Percentiles rank a stretch among this genome's conserved stretches.
phyloP scores from a whole-genome alignment of 2,888 invertebrate genomes.

The Tyria jacobaeae region DNA sequence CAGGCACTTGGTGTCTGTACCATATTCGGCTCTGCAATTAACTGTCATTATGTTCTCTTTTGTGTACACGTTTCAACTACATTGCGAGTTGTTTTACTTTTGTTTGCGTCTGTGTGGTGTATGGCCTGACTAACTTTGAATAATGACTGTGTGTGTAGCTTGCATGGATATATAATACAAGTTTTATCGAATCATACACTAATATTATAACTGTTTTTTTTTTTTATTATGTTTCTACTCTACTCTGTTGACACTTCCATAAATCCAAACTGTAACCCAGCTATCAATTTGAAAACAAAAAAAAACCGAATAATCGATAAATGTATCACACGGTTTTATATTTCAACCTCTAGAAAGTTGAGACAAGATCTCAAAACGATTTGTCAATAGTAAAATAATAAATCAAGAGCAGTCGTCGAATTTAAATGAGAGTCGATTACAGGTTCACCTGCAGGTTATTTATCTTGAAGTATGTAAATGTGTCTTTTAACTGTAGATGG shows the following conservation, averaged over 20 bases:
- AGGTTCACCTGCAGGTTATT: conserved; percentile 41
- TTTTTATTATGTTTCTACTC: conserved; percentile 22
- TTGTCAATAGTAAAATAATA: conserved; percentile 52
- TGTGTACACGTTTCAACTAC: conserved; percentile 64
- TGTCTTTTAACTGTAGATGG: conserved; percentile 33
- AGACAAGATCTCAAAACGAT: conserved; percentile 47
- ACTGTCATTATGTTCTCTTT: conserved; percentile 74
- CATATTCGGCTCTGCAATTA: conserved; percentile 78
- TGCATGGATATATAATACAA: conserved; percentile 3
- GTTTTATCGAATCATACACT: background rate
- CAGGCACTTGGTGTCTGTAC: conserved; percentile 69
- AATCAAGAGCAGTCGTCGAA: conserved; percentile 48
- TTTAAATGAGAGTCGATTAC: conserved; percentile 49
- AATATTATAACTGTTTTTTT: conserved; percentile 21
- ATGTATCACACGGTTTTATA: conserved; percentile 31
- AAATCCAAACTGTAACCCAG: conserved; percentile 42
- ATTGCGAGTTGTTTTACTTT: conserved; percentile 56
- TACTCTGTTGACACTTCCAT: conserved; percentile 25
- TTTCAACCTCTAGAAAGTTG: conserved; percentile 36
- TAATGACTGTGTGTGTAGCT: conserved; percentile 7
- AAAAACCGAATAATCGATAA: conserved; percentile 40
- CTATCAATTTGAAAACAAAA: conserved; percentile 30
- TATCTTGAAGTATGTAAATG: conserved; percentile 46
- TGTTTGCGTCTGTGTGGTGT: conserved; percentile 20
- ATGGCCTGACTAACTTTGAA: conserved; percentile 18